Conservation (phyloP, 1,140 invertebrate species). For the Battus philenor region DNA sequence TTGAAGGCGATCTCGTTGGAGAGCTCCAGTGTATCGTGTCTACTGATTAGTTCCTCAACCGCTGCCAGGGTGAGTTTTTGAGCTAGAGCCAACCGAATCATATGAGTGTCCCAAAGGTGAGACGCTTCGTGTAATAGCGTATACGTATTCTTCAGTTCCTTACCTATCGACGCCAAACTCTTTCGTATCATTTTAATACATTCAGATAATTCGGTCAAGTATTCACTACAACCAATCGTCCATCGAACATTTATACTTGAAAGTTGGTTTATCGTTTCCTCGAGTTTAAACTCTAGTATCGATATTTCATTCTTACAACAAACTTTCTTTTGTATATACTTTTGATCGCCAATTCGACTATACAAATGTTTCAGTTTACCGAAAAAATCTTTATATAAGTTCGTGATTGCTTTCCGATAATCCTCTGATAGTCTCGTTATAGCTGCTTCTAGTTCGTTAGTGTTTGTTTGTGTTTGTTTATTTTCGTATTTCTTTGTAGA, state of each 20-base stretch:
- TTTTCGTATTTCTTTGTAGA: slow-evolving; percentile 5
- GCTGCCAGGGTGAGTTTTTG: slow-evolving; percentile 49
- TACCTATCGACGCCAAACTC: slow-evolving; percentile 37
- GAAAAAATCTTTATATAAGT: slow-evolving; percentile 31
- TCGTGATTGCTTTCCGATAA: slow-evolving; percentile 33
- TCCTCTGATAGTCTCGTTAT: slow-evolving; percentile 31
- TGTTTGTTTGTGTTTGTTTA: slow-evolving; percentile 13
- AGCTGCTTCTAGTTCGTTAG: slow-evolving; percentile 32
- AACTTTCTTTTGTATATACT: slow-evolving; percentile 17
- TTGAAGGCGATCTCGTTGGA: slow-evolving; percentile 50
- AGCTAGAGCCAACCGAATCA: slow-evolving; percentile 37
- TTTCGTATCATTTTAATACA: slow-evolving; percentile 36
- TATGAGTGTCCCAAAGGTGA: slow-evolving; percentile 49
- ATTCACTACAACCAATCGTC: neutral
- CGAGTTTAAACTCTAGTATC: slow-evolving; percentile 31
- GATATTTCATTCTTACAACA: slow-evolving; percentile 12
- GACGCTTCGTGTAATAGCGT: slow-evolving; percentile 40
- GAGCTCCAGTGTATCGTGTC: slow-evolving; percentile 40
- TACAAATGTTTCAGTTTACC: slow-evolving; percentile 35
- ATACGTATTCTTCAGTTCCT: slow-evolving; percentile 41
- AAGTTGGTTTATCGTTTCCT: slow-evolving; percentile 20
- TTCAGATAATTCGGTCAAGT: neutral
- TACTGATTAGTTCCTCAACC: slow-evolving; percentile 50
- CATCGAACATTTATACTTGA: slow-evolving; percentile 15
- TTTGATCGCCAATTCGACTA: slow-evolving; percentile 26